These are phyloP conservation scores for Penaeus indicus DNA, from an alignment of 1,140 invertebrate genomes.

Conservation along the genomic window DNA sequence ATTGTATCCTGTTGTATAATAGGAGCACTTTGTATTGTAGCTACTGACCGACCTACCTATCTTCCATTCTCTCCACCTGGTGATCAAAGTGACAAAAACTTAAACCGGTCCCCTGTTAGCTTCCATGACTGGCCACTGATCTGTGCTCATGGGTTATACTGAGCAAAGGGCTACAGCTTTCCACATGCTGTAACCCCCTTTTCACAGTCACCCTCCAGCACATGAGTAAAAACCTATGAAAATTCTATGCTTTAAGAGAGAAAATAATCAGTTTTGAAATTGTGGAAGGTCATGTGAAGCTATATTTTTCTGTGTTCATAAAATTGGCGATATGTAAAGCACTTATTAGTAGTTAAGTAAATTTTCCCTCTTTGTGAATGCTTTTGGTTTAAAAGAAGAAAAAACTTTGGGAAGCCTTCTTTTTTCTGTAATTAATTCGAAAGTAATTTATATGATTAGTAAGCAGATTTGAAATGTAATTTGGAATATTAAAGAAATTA, in stretches of 20 bases:
- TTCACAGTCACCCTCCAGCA: neutral
- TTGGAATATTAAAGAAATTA: constrained; percentile 6
- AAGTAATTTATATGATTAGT: too few relatives aligned
- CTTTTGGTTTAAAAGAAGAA: constrained; percentile 32
- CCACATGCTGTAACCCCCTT: constrained; percentile 32
- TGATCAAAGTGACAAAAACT: constrained; percentile 61
- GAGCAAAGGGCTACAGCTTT: constrained; percentile 13
- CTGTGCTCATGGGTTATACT: constrained; percentile 3
- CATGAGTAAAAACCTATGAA: too few relatives aligned
- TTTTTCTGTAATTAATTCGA: constrained; percentile 18
- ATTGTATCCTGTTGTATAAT: constrained; percentile 64
- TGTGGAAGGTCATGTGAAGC: constrained; percentile 52
- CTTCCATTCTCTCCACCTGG: constrained; percentile 59
- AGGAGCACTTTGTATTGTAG: constrained; percentile 64
- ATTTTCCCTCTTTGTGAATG: constrained; percentile 59
- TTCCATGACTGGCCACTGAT: constrained; percentile 51
- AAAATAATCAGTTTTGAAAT: constrained; percentile 20
- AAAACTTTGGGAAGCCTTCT: constrained; percentile 48
- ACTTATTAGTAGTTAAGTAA: constrained; percentile 61
- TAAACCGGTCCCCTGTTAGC: constrained; percentile 37
- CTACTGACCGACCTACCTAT: constrained; percentile 63
- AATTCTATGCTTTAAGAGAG: neutral
- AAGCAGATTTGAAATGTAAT: constrained; percentile 1
- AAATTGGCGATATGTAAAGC: constrained; percentile 62
- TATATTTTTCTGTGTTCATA: constrained; percentile 59